phyloP scores from a whole-genome alignment of 2,888 invertebrate genomes.

The Baccha elongata region DNA sequence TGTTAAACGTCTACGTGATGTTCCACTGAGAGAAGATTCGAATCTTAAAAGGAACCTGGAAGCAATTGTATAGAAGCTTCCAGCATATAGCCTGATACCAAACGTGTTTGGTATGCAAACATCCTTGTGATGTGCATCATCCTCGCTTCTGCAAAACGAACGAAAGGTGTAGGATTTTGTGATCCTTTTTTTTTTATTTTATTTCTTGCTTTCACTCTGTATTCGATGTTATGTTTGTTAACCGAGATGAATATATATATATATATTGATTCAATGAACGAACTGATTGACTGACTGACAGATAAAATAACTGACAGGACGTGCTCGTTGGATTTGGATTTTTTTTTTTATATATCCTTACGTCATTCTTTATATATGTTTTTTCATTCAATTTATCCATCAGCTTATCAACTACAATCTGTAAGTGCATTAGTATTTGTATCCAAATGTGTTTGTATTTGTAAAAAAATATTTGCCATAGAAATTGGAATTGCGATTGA shows the following conservation, averaged over 20 bases:
- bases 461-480: conserved; percentile 50
- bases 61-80: conserved; percentile 59
- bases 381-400: conserved; percentile 48
- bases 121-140: conserved; percentile 64
- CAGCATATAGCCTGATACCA: conserved; percentile 43
- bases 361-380: conserved; percentile 8
- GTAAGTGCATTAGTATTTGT: conserved; percentile 20
- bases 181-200: conserved; percentile 5
- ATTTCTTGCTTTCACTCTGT: background rate
- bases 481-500: conserved; percentile 71
- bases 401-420: conserved; percentile 64
- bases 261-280: conserved; percentile 69
- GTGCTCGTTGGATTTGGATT: conserved; percentile 54
- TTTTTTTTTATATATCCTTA: background rate
- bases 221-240: conserved; percentile 60
- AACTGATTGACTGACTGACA: conserved; percentile 61
- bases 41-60: conserved; percentile 48
- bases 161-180: conserved; percentile 13
- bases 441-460: background rate
- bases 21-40: conserved; percentile 41
- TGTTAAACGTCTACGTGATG: conserved; percentile 68
- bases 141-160: conserved; percentile 2
- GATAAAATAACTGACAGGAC: conserved; percentile 67
- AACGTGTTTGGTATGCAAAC: conserved; percentile 73
- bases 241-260: conserved; percentile 62